Conservation (phyloP, 1,140 invertebrate genomes). For the Drosophila rufa region DNA sequence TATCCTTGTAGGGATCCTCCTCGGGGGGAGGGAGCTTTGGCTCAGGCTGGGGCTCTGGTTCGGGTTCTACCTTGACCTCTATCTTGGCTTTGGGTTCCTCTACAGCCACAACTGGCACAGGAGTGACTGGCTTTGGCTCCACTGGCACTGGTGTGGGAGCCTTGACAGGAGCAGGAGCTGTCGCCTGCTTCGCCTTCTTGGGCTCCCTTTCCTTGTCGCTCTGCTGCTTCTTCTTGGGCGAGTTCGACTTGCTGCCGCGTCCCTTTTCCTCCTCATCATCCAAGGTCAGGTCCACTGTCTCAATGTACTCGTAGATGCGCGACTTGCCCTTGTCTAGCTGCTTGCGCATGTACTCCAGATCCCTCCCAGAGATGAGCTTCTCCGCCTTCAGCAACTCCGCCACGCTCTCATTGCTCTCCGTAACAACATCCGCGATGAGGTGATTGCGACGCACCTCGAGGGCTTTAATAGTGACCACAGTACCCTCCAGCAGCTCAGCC, state of each 20-base stretch:
- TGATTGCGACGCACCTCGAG: constrained; percentile 77
- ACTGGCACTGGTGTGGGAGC: constrained; percentile 20
- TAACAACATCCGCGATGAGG: constrained; percentile 66
- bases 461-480: constrained; percentile 74
- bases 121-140: constrained; percentile 13
- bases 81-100: background rate
- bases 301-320: constrained; percentile 74
- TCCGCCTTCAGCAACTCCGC: constrained; percentile 58
- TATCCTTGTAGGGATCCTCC: constrained; percentile 73
- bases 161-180: constrained; percentile 1
- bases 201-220: constrained; percentile 32
- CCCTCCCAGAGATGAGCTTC: constrained; percentile 55
- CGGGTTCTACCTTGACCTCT: background rate
- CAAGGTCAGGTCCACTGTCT: constrained; percentile 71
- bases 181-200: constrained; percentile 19
- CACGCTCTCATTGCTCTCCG: constrained; percentile 54
- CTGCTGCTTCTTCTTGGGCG: constrained; percentile 60
- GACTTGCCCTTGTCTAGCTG: constrained; percentile 76
- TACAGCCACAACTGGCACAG: background rate
- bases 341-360: constrained; percentile 77
- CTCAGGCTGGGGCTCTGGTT: background rate
- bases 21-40: constrained; percentile 4
- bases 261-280: constrained; percentile 72
- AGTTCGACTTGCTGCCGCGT: constrained; percentile 37
- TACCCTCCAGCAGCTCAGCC: constrained; percentile 52